Evolutionary conservation across 2,113 vertebrate species (phyloP).

Genomic region (Pelusios castaneus): DNA sequence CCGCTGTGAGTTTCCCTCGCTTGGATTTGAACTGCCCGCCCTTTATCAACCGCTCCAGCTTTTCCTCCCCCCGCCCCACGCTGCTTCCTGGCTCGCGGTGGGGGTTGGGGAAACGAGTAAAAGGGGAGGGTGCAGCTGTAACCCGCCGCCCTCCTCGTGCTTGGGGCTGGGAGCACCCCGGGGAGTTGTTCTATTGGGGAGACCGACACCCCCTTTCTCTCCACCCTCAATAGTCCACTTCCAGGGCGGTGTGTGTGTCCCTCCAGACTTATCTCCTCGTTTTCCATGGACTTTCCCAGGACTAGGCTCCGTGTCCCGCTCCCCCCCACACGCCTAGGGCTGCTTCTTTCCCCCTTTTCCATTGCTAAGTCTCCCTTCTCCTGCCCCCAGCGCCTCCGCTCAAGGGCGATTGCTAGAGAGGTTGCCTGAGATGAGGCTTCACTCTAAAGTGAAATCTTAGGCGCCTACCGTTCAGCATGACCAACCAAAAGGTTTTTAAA

Average conservation of each 20-base stretch:
- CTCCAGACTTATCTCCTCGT: too few relatives aligned
- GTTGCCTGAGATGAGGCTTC: too few relatives aligned
- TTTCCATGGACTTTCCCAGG: too few relatives aligned
- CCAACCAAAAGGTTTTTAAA: neutral
- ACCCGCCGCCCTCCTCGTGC: too few relatives aligned
- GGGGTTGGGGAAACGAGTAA: too few relatives aligned
- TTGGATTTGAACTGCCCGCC: slow-evolving; percentile 72
- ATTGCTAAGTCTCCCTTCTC: too few relatives aligned
- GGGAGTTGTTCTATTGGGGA: too few relatives aligned
- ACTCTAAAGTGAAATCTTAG: too few relatives aligned
- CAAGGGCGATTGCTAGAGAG: too few relatives aligned
- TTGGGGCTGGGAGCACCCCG: too few relatives aligned
- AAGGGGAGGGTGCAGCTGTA: neutral
- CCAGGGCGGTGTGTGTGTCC: rapidly evolving
- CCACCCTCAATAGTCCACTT: neutral
- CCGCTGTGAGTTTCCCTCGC: slow-evolving; percentile 63
- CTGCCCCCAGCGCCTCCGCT: too few relatives aligned
- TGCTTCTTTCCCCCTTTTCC: neutral
- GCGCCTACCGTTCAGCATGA: rapidly evolving
- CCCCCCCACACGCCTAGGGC: neutral
- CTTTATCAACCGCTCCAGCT: slow-evolving; percentile 47
- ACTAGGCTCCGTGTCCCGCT: too few relatives aligned
- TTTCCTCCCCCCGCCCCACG: neutral
- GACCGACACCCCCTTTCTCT: neutral
- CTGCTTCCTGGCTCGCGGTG: neutral